Percentiles rank a stretch among this genome's conserved stretches.
Conservation (phyloP, 2,113 vertebrate species). For the Tichodroma muraria region DNA sequence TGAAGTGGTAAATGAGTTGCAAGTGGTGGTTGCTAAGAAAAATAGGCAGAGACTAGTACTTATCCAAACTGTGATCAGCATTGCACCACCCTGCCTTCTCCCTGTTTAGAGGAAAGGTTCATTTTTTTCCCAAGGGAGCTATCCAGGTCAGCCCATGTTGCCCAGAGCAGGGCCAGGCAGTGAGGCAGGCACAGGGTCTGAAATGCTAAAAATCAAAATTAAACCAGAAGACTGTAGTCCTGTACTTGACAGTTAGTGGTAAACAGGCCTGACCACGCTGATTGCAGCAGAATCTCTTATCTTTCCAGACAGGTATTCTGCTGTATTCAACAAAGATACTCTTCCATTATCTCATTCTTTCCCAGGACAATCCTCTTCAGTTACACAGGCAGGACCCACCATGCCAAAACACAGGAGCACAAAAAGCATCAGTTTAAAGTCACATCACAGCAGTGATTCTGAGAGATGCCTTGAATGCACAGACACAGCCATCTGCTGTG, state of each 20-base stretch:
- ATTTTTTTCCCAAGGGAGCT: neutral
- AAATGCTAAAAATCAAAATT: neutral
- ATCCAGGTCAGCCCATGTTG: neutral
- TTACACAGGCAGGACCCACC: neutral
- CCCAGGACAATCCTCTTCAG: neutral
- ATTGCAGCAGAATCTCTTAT: neutral
- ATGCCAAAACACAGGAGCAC: rapidly evolving
- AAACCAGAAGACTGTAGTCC: neutral
- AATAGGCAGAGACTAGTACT: neutral
- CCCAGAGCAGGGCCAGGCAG: neutral
- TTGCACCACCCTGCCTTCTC: neutral
- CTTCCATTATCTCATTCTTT: neutral
- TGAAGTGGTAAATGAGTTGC: neutral
- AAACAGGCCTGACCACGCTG: neutral
- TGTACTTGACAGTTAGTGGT: too few relatives aligned
- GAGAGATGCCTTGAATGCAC: neutral
- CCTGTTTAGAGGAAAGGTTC: neutral
- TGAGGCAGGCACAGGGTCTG: neutral
- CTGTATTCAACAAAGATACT: neutral
- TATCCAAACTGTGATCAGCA: neutral
- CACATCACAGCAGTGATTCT: neutral
- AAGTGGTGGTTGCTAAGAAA: neutral
- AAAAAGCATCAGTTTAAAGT: neutral
- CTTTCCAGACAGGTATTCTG: neutral
- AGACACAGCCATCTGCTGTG: neutral